These are phyloP conservation scores for Psephotus haematonotus DNA, from an alignment of 2,113 vertebrate genomes.

Conservation along the genomic window DNA sequence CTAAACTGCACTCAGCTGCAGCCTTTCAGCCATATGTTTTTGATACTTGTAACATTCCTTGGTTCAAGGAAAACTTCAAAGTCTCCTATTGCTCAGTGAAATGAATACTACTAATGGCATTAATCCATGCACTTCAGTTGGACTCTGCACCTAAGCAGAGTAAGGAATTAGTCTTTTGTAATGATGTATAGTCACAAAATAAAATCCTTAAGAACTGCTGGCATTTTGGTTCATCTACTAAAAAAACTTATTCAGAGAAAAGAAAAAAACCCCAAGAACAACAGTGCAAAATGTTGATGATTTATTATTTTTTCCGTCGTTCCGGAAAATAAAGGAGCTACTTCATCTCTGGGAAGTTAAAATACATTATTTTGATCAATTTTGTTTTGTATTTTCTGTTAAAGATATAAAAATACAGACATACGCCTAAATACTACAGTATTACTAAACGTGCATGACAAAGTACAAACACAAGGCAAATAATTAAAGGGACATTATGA, in stretches of 20 bases:
- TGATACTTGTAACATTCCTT: constrained; percentile 25
- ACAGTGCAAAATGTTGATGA: neutral
- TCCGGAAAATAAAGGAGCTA: neutral
- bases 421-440: fast-evolving
- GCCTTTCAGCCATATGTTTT: neutral
- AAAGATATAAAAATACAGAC: neutral
- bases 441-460: neutral
- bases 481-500: neutral
- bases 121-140: neutral
- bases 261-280: neutral
- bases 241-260: neutral
- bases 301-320: neutral
- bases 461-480: neutral
- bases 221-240: neutral
- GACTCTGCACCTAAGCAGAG: neutral
- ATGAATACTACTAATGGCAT: constrained; percentile 9
- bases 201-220: neutral
- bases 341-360: neutral
- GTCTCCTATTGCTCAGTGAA: neutral
- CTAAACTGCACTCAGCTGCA: fast-evolving
- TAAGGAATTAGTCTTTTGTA: neutral
- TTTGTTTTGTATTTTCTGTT: neutral
- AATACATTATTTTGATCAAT: neutral
- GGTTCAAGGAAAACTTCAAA: constrained; percentile 36
- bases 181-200: neutral